Evolutionary conservation across 2,113 vertebrate genomes (phyloP), one percentile per base, ranked within the genome.

Genomic region (Eurystomus gularis): DNA sequence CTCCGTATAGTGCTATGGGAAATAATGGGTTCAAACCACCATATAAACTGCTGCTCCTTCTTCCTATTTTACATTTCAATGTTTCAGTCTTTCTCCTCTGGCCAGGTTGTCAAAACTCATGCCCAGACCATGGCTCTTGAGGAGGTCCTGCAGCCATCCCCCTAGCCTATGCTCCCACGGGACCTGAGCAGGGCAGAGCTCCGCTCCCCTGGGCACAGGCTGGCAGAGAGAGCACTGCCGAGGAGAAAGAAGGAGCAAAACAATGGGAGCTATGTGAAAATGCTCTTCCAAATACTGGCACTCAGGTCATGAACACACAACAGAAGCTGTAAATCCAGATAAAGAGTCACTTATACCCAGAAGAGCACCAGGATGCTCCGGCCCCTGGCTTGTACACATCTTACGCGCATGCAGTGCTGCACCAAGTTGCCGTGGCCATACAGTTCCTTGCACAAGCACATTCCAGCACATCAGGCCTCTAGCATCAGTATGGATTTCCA

Each of bases 341-440:
- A 64, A 62, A 52, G 60, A 42, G 14, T 15, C 31, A 9, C n/a
- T 8, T 11, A 13, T 5, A 12, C 5, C 4, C 11, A 23, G 54
- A 58, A 46, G 0, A 33, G 48, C 39, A 35, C 5, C 29, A 11
- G 61, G 77, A 70, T 7, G 29, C 39, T n/a, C 55, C 12, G 24
- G 23, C 15, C 17, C 28, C 29, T 6, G 13, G 16, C 21, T 2
- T 2, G 5, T 8, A 14, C 11, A 1, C 35, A 29, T 12, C 8
- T 55, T 16, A 13, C 3, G n/a, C 25, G 6, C 3, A 1, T 13
- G 42, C n/a, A n/a, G 6, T 9, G 13, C 37, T 46, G 68, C 65
- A 40, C 6, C 1, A 31, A 58, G 39, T 11, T 26, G 29, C 33
- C 42, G 25, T 20, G 29, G 17, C 39, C 28, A 2, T 13, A 20